These are phyloP conservation scores for Cataglyphis livida DNA, from an alignment of 2,888 invertebrate genomes.

Conservation along the genomic window DNA sequence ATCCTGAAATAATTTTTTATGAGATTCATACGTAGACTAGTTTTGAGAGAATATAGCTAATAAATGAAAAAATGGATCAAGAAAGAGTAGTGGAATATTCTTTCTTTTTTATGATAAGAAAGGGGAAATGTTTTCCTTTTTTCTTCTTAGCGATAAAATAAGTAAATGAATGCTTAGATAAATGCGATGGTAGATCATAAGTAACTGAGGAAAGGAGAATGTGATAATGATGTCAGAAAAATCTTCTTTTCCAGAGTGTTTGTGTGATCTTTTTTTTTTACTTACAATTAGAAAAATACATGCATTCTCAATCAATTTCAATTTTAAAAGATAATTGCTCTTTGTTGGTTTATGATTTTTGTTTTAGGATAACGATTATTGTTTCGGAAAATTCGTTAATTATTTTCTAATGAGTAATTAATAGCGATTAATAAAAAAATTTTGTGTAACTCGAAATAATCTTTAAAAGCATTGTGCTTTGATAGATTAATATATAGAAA, in stretches of 20 bases:
- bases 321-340: not conserved
- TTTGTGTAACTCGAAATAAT: not conserved
- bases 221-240: not conserved
- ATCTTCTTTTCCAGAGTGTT: not conserved
- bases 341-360: not conserved
- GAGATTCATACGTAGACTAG: not conserved
- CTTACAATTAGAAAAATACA: not conserved
- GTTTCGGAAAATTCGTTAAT: not conserved
- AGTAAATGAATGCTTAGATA: not conserved
- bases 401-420: not conserved
- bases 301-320: not conserved
- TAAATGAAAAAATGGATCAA: not conserved
- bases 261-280: not conserved
- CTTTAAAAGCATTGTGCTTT: not conserved
- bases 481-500: not conserved
- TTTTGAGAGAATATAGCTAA: not conserved
- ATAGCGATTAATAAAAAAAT: not conserved
- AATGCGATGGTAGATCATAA: not conserved
- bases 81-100: not conserved
- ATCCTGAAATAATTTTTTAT: not conserved
- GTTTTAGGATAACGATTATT: not conserved
- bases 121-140: not conserved
- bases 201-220: not conserved
- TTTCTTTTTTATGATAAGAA: slow-evolving; percentile 1
- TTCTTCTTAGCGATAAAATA: not conserved